phyloP scores from a whole-genome alignment of 1,140 invertebrate species.

The Eupristina koningsbergeri region DNA sequence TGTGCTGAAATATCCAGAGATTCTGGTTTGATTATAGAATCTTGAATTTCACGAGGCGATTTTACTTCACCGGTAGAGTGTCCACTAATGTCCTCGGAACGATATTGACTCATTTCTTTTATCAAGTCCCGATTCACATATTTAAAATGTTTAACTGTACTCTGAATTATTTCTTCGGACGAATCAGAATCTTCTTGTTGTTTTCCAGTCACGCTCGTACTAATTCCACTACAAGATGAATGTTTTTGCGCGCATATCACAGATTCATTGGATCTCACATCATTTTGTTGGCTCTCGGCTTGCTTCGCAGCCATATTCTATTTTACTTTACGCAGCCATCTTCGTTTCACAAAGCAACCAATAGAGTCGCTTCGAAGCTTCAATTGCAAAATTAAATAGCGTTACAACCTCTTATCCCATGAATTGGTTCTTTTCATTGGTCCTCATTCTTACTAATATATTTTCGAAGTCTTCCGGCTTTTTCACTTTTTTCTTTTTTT shows the following conservation, averaged over 20 bases:
- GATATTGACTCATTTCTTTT: constrained; percentile 75
- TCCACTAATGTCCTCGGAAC: constrained; percentile 70
- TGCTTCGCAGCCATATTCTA: constrained; percentile 77
- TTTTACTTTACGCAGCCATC: constrained; percentile 45
- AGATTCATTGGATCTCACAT: constrained; percentile 73
- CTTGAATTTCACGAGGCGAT: constrained; percentile 65
- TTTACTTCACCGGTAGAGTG: constrained; percentile 70
- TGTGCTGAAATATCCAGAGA: constrained; percentile 64
- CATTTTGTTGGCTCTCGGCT: constrained; percentile 76
- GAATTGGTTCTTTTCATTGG: constrained; percentile 11
- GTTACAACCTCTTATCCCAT: not conserved
- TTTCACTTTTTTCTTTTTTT: not conserved
- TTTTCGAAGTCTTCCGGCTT: not conserved
- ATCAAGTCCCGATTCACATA: constrained; percentile 67
- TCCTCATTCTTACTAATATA: not conserved
- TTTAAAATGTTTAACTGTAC: constrained; percentile 44
- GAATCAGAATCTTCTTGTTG: constrained; percentile 66
- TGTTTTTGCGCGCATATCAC: constrained; percentile 72
- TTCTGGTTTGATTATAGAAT: constrained; percentile 66
- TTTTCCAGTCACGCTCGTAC: constrained; percentile 67
- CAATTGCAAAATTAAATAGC: not conserved
- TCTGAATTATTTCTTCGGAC: not conserved
- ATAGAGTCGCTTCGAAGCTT: not conserved
- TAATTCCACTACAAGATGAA: constrained; percentile 59
- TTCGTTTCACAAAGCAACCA: constrained; percentile 21